phyloP scores from a whole-genome alignment of 2,888 invertebrate species.

The Eupeodes luniger region DNA sequence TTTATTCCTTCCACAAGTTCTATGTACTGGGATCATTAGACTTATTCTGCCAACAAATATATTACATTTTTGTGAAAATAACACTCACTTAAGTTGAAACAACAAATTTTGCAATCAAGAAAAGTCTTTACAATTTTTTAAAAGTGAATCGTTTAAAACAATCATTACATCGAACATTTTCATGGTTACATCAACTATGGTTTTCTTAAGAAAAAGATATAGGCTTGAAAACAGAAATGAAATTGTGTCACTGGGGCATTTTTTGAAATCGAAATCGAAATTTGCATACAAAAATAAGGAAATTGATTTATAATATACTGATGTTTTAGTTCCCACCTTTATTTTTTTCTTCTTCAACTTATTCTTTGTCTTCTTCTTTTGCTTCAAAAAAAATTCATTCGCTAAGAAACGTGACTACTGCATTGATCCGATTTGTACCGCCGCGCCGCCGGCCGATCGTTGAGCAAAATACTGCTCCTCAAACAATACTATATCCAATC shows the following conservation, averaged over 20 bases:
- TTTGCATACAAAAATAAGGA: conserved; percentile 74
- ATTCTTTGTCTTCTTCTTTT: neutral
- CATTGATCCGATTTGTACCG: conserved; percentile 4
- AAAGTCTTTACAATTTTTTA: too few species aligned
- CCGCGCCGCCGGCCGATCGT: too few species aligned
- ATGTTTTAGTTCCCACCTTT: conserved; percentile 76
- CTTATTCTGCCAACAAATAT: too few species aligned
- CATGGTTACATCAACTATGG: neutral
- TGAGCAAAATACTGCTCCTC: neutral
- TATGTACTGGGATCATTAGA: too few species aligned
- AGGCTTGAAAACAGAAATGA: conserved; percentile 36
- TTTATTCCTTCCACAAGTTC: too few species aligned
- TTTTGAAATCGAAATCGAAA: conserved; percentile 76
- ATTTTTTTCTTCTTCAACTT: conserved; percentile 17
- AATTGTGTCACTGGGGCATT: conserved; percentile 73
- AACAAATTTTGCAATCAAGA: too few species aligned
- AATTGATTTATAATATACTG: conserved; percentile 73
- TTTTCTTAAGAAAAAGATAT: neutral
- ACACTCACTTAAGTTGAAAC: too few species aligned
- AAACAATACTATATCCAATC: neutral
- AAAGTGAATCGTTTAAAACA: conserved; percentile 39
- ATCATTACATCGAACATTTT: neutral
- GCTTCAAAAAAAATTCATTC: conserved; percentile 43
- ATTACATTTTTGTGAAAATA: too few species aligned
- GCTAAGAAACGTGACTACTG: conserved; percentile 69